Evolutionary conservation across 2,113 vertebrate species (phyloP).

Genomic region (Bungarus multicinctus): DNA sequence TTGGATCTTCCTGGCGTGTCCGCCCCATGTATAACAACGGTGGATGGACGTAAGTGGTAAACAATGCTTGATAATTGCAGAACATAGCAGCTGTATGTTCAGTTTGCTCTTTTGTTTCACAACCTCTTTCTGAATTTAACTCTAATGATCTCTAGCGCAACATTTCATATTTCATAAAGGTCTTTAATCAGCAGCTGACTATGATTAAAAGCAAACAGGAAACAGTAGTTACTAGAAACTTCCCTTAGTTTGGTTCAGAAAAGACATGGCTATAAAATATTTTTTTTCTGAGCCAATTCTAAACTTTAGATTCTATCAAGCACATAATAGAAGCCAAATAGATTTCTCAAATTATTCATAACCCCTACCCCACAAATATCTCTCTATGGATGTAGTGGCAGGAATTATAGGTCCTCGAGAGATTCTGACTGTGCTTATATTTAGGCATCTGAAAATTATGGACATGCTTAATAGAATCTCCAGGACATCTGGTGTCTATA

Average conservation of each 20-base stretch:
- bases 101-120: neutral
- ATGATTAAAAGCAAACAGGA: neutral
- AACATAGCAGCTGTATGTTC: neutral
- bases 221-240: neutral
- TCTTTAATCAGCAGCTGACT: neutral
- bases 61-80: neutral
- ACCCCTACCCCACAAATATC: neutral
- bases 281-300: neutral
- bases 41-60: slow-evolving; percentile 86
- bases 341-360: neutral
- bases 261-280: neutral
- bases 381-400: neutral
- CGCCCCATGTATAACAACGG: slow-evolving; percentile 87
- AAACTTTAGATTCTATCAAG: neutral
- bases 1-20: slow-evolving; percentile 92
- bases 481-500: neutral
- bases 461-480: neutral
- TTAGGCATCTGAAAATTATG: neutral
- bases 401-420: neutral
- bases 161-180: neutral
- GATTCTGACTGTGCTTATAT: neutral
- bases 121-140: neutral
- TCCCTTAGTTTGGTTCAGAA: neutral
- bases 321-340: neutral
- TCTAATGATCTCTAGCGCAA: neutral